phyloP scores from a whole-genome alignment of 92 coral and sea anemone species.

The Palythoa heliodiscus region DNA sequence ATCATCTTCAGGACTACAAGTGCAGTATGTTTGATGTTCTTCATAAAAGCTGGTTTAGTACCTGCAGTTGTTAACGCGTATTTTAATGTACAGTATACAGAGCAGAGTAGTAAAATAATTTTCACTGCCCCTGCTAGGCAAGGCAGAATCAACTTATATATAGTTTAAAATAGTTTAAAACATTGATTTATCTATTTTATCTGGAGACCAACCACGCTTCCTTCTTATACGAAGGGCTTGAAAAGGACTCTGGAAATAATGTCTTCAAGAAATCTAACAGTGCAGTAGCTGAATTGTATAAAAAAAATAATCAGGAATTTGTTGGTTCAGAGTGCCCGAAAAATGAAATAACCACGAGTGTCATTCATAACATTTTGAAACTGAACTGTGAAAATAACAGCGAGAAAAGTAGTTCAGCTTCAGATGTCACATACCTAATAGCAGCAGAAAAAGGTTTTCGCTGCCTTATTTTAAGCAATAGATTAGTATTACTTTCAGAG shows the following conservation, averaged over 20 bases:
- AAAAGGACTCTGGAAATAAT: constrained; percentile 13
- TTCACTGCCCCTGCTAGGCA: constrained; percentile 19
- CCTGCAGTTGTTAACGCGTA: background rate
- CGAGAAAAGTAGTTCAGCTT: background rate
- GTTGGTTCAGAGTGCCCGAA: constrained; percentile 31
- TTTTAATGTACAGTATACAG: constrained; percentile 17
- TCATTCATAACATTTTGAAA: background rate
- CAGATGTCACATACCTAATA: too few species aligned
- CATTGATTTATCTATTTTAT: too few species aligned
- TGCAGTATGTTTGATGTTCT: too few species aligned
- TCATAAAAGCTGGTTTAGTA: too few species aligned
- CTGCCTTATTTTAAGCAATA: constrained; percentile 3
- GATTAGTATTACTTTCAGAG: constrained; percentile 32
- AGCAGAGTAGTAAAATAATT: constrained; percentile 11
- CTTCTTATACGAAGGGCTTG: constrained; percentile 14
- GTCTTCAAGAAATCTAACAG: background rate
- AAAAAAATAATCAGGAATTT: constrained; percentile 4
- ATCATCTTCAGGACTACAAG: too few species aligned
- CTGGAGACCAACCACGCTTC: constrained; percentile 10
- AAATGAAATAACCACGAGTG: constrained; percentile 18
- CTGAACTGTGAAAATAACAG: background rate
- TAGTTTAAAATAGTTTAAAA: background rate
- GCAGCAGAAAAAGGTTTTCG: background rate
- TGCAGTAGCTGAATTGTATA: constrained; percentile 16
- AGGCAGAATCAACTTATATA: constrained; percentile 13